phyloP scores from a whole-genome alignment of 2,888 invertebrate genomes.

The Trissolcus japonicus region DNA sequence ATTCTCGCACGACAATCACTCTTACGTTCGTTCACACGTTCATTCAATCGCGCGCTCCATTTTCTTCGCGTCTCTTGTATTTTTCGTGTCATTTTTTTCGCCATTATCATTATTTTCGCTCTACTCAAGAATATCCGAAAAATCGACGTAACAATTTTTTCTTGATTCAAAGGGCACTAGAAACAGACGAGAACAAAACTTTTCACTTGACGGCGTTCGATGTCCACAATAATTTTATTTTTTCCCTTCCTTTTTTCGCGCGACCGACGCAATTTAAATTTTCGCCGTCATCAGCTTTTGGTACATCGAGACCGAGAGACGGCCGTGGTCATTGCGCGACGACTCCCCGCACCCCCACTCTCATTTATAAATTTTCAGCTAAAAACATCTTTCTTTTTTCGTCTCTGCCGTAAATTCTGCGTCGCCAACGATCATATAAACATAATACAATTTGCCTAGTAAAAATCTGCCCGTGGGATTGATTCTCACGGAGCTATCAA shows the following conservation, averaged over 20 bases:
- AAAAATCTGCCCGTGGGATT: constrained; percentile 34
- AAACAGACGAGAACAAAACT: constrained; percentile 59
- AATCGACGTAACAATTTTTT: constrained; percentile 56
- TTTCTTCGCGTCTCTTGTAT: constrained; percentile 10
- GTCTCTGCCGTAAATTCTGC: constrained; percentile 25
- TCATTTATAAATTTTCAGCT: constrained; percentile 22
- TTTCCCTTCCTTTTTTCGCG: constrained; percentile 46
- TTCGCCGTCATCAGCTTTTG: constrained; percentile 46
- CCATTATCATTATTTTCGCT: constrained; percentile 41
- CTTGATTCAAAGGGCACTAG: constrained; percentile 60
- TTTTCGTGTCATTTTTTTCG: constrained; percentile 7
- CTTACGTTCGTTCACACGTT: constrained; percentile 27
- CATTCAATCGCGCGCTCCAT: constrained; percentile 36
- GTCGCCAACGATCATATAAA: constrained; percentile 51
- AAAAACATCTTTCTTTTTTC: constrained; percentile 28
- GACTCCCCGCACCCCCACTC: constrained; percentile 59
- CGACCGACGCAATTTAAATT: constrained; percentile 61
- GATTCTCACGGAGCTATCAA: constrained; percentile 9
- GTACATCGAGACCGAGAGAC: constrained; percentile 66
- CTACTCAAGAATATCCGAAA: constrained; percentile 56
- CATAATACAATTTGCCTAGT: constrained; percentile 45
- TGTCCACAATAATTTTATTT: constrained; percentile 30
- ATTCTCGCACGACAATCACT: constrained; percentile 40
- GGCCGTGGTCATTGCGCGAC: constrained; percentile 72
- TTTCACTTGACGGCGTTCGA: constrained; percentile 43